These are phyloP conservation scores for Syngnathus typhle DNA, from an alignment of 2,113 vertebrate genomes.

Conservation along the genomic window DNA sequence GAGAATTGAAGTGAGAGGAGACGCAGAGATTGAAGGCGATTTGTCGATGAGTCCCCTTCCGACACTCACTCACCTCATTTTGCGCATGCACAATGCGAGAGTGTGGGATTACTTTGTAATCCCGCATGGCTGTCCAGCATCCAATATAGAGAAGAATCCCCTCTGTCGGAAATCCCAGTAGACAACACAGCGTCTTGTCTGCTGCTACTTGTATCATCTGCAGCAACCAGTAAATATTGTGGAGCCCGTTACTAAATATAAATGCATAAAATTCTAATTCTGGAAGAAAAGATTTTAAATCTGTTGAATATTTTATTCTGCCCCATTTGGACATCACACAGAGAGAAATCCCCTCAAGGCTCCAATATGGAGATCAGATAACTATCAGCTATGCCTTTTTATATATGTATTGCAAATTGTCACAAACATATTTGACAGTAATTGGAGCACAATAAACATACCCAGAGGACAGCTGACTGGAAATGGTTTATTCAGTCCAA, in stretches of 20 bases:
- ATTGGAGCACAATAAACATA: conserved; percentile 47
- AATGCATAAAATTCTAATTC: neutral
- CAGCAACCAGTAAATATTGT: neutral
- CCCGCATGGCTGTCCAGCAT: conserved; percentile 14
- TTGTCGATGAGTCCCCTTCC: conserved; percentile 4
- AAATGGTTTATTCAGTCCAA: neutral
- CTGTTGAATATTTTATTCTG: conserved; percentile 26
- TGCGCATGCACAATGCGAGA: conserved; percentile 54
- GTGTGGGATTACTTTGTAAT: conserved; percentile 56
- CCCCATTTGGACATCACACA: conserved; percentile 34
- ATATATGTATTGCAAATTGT: conserved; percentile 10
- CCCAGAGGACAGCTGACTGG: conserved; percentile 24
- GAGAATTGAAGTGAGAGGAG: neutral
- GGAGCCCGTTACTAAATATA: neutral
- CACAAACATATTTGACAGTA: conserved; percentile 44
- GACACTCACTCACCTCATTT: conserved; percentile 22
- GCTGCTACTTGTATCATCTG: neutral
- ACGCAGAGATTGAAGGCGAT: conserved; percentile 2
- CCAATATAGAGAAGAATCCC: conserved; percentile 21
- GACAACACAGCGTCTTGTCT: neutral
- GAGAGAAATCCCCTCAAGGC: conserved; percentile 20
- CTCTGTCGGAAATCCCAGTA: neutral
- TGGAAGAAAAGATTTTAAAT: neutral
- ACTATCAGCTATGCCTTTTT: neutral
- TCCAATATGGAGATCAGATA: conserved; percentile 22